Base-by-base conservation (phyloP, 2,797 vertebrate genomes). In the Esox lucius region DNA sequence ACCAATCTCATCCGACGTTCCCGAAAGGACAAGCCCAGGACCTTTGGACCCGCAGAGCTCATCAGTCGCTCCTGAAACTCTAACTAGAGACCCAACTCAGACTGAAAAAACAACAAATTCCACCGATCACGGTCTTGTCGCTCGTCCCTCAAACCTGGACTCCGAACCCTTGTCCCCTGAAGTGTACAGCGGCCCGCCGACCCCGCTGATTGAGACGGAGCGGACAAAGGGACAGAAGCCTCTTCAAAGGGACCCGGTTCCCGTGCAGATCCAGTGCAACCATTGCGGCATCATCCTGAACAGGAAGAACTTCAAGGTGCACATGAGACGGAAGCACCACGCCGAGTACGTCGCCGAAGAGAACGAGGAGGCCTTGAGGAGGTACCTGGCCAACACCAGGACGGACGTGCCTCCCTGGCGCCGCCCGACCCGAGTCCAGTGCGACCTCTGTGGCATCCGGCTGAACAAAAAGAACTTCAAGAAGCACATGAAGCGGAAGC, bases 401-500 rank as follows among this genome's bases (percentile, higher is more conserved):
- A 42, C 4, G 62, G 62, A 33, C 13, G 6, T 65, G 26, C 26
- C 31, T 1, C 62, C 26, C 15, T 31, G 31, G 62, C 26, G 31
- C 26, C 26, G 31, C 1, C 5, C 26, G 15, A 28, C 31, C 66
- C 39, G n/a, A 15, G 66, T 68, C 19, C 66, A 35, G 19, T 68
- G 66, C 19, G 17, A 68, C 2, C 66, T 17, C 66, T 68, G 66
- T 12, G 35, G 33, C 5, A 16, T 70, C n/a, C 49, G 22, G 2
- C 68, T 70, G 42, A 48, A 70, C 42, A 51, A 70, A 42, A 70
- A 70, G 46, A 70, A 51, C 22, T 70, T 70, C 15, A 49, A 51
- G 68, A 24, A 16, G 22, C 68, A 70, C 68, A 48, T 70, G 68
- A 70, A 51, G 56, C 72, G 70, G 53, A 72, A 35, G 16, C 70